Base-by-base conservation (phyloP, 2,113 vertebrate species). In the Sceloporus tristichus region DNA sequence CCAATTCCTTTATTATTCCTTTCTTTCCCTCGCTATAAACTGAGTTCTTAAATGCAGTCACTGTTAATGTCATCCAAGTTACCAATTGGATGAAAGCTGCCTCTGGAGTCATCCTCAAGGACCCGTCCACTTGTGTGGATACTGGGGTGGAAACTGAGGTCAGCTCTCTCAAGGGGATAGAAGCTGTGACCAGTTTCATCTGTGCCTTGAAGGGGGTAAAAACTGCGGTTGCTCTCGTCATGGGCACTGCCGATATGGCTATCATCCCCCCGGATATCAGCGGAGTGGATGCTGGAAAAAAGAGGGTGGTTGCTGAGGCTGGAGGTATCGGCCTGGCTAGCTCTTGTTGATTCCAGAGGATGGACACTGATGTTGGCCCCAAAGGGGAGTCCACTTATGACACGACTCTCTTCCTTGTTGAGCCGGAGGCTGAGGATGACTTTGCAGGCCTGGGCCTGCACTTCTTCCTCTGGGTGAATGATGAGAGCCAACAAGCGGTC, bases 381-480 rank as follows among this genome's bases (percentile, higher is more conserved):
- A 2, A 71, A 29, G 11, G 5, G 18, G 48, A 40, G 13, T 0
- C 11, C 25, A 56, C 18, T 40, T 77, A 14, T 0, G 23, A 71
- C 16, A 29, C 18, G 4, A 0, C 11, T 70, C 62, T 48, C 38
- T 7, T 87, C 86, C 34, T 21, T 90, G 16, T 83, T 42, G 1
- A 89, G 75, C 79, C 76, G 92, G 19, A 93, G 87, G 90, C 88
- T 95, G 82, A 90, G 95, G 9, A 81, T 93, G 87, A 94, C 89
- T 66, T 89, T 90, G 83, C 91, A 92, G 29, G 89, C 94, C 6
- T 79, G 92, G 79, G 93, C 89, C 91, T 95, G 93, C 13, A 92
- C 82, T 6, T 93, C 83, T 56, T 94, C 92, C 85, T 94, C 79
- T 0, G 93, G 93, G 84, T 91, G 91, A 59, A 94, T 89, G 85